Percentiles rank a stretch among this genome's conserved stretches.
phyloP scores from a whole-genome alignment of 2,888 invertebrate species.

The Trichogramma dendrolimi region DNA sequence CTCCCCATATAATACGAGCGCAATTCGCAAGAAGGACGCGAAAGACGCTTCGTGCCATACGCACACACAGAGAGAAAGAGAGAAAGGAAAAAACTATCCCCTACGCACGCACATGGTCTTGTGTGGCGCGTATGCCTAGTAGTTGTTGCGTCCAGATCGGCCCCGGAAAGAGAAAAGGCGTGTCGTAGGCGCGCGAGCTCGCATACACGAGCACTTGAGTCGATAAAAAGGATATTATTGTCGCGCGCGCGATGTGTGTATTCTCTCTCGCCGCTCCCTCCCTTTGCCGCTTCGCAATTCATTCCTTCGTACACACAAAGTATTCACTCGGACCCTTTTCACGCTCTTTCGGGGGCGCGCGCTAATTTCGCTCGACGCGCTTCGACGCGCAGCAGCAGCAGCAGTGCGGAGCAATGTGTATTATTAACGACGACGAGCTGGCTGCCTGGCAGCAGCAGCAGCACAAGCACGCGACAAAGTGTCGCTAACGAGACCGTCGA shows the following conservation, averaged over 20 bases:
- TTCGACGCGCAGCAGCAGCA: neutral
- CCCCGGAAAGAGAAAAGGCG: neutral
- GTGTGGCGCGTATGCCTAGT: too few species aligned
- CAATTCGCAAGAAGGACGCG: too few species aligned
- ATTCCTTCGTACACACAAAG: slow-evolving; percentile 28
- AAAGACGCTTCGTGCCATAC: too few species aligned
- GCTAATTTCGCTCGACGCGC: slow-evolving; percentile 22
- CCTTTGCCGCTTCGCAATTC: neutral
- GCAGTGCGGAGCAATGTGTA: neutral
- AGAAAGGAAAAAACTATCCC: too few species aligned
- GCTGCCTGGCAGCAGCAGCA: neutral
- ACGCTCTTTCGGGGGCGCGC: slow-evolving; percentile 27
- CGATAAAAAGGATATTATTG: slow-evolving; percentile 45
- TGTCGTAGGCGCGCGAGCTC: slow-evolving; percentile 23
- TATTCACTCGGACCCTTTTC: slow-evolving; percentile 19
- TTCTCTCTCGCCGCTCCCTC: neutral
- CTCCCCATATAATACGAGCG: too few species aligned
- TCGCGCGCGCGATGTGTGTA: slow-evolving; percentile 25
- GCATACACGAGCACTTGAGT: slow-evolving; percentile 36
- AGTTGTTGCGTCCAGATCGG: too few species aligned
- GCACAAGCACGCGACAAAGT: slow-evolving; percentile 8
- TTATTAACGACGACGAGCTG: slow-evolving; percentile 6
- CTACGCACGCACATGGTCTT: too few species aligned
- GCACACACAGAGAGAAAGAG: too few species aligned
- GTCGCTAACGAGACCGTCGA: slow-evolving; percentile 18